These are phyloP conservation scores for Oenanthe oenanthe DNA, from an alignment of 2,113 vertebrate genomes.

Conservation along the genomic window DNA sequence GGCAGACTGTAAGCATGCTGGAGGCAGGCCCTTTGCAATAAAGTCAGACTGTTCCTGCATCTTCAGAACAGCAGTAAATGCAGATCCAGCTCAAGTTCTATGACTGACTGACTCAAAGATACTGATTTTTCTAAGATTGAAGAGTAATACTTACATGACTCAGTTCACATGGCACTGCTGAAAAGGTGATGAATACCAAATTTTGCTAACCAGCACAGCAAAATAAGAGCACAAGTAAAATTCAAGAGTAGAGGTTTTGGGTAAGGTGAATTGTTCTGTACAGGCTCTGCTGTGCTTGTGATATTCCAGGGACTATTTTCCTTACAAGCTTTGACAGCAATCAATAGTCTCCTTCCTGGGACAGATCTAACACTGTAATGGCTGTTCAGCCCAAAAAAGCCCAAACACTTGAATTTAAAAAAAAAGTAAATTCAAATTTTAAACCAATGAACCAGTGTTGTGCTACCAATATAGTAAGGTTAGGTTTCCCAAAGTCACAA, in stretches of 20 bases:
- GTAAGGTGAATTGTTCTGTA: not conserved
- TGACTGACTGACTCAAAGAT: not conserved
- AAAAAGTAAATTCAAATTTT: not conserved
- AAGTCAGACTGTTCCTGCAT: not conserved
- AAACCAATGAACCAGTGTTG: not conserved
- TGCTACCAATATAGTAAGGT: accelerated
- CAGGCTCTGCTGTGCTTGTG: not conserved
- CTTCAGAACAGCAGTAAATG: not conserved
- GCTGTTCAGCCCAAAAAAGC: not conserved
- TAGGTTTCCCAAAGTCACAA: not conserved
- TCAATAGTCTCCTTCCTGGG: not conserved
- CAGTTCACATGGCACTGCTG: not conserved
- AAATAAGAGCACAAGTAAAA: not conserved
- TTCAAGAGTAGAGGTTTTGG: not conserved
- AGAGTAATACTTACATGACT: not conserved
- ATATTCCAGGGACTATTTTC: not conserved
- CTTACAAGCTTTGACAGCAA: not conserved
- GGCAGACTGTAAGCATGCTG: not conserved
- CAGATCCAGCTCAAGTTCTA: not conserved
- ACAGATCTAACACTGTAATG: not conserved
- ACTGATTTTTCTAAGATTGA: not conserved
- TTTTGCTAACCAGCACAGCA: not conserved
- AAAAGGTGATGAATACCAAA: not conserved
- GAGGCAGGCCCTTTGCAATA: not conserved
- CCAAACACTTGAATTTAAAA: not conserved